phyloP scores from a whole-genome alignment of 2,113 vertebrate species.

The Archocentrus centrarchus region DNA sequence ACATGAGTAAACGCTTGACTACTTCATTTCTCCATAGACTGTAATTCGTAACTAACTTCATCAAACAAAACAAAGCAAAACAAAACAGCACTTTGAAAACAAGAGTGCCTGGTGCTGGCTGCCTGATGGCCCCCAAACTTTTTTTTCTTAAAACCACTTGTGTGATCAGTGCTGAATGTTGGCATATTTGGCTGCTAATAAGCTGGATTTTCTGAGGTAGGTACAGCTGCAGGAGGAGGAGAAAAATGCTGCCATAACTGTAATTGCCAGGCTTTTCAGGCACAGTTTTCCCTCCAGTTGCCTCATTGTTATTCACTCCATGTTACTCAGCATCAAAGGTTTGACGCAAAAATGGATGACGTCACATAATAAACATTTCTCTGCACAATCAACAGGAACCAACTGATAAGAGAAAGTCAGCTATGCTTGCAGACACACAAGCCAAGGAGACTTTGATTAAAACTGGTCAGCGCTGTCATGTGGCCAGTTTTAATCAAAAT shows the following conservation, averaged over 20 bases:
- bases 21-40: not conserved
- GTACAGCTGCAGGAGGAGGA: conserved; percentile 19
- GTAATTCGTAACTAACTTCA: not conserved
- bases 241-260: conserved; percentile 16
- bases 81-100: not conserved
- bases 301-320: conserved; percentile 65
- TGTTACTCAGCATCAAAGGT: conserved; percentile 54
- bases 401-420: conserved; percentile 36
- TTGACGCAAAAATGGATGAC: conserved; percentile 68
- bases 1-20: not conserved
- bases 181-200: conserved; percentile 11
- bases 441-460: conserved; percentile 25
- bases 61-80: not conserved
- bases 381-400: conserved; percentile 47
- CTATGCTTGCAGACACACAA: conserved; percentile 34
- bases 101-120: not conserved
- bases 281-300: conserved; percentile 22
- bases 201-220: conserved; percentile 10
- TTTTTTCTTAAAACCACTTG: not conserved
- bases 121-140: not conserved
- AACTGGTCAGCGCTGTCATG: not conserved
- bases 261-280: conserved; percentile 32
- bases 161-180: not conserved
- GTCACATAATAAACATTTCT: conserved; percentile 64
- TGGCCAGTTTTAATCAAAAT: not conserved